A percentile compares a stretch with the other conserved stretches of the same genome.
Conservation (phyloP, 2,888 invertebrate genomes). For the Choreutis nemorana region DNA sequence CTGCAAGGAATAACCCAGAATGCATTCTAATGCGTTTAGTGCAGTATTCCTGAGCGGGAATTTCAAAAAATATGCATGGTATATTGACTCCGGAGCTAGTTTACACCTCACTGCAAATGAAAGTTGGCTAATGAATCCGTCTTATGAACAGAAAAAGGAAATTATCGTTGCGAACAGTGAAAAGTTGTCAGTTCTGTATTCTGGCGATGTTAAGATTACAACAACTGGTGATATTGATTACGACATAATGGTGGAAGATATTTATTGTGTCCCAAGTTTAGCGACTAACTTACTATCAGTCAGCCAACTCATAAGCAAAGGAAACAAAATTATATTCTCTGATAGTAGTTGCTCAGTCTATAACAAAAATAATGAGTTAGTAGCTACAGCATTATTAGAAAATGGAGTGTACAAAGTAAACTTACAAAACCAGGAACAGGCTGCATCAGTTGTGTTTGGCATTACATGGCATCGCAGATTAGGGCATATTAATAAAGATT, state of each 20-base stretch:
- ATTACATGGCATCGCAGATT: conserved; percentile 12
- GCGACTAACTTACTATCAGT: conserved; percentile 12
- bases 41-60: conserved; percentile 5
- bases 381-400: conserved; percentile 3
- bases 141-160: conserved; percentile 6
- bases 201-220: conserved; percentile 9
- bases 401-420: conserved; percentile 4
- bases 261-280: conserved; percentile 10
- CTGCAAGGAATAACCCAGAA: conserved; percentile 5
- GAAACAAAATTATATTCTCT: conserved; percentile 10
- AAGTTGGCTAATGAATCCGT: conserved; percentile 1
- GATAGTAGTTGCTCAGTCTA: conserved; percentile 8
- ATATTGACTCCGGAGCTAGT: conserved; percentile 4
- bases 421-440: conserved; percentile 5
- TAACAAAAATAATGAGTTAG: conserved; percentile 7
- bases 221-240: conserved; percentile 6
- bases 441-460: conserved; percentile 8
- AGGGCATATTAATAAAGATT: conserved; percentile 10
- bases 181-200: conserved; percentile 7
- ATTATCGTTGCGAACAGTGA: conserved; percentile 11
- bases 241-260: conserved; percentile 8
- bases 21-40: conserved; percentile 6
- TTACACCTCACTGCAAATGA: conserved; percentile 3
- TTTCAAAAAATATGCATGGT: conserved; percentile 5
- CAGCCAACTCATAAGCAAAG: conserved; percentile 11